Conservation (phyloP, 2,113 vertebrate genomes). For the Scomber scombrus region DNA sequence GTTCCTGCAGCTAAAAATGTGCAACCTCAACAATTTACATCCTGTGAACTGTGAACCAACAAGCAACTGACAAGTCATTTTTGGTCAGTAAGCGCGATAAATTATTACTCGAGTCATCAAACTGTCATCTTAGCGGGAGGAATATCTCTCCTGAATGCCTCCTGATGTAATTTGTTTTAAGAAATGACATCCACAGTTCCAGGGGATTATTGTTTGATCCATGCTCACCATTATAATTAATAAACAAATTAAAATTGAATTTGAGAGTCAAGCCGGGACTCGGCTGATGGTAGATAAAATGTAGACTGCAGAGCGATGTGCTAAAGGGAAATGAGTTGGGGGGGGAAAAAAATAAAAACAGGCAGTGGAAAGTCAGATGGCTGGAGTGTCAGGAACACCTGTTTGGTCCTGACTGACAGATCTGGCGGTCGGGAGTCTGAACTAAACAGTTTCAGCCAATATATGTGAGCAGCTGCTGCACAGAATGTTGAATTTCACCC, state of each 20-base stretch:
- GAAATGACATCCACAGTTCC: constrained; percentile 7
- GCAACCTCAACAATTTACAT: not conserved
- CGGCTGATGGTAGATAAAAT: not conserved
- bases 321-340: constrained; percentile 2
- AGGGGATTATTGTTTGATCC: not conserved
- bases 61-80: not conserved
- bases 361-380: constrained; percentile 1
- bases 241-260: constrained; percentile 2
- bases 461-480: constrained; percentile 47
- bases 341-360: not conserved
- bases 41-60: not conserved
- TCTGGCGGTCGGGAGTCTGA: constrained; percentile 11
- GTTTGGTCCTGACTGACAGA: constrained; percentile 37
- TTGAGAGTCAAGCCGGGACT: not conserved
- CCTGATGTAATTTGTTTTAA: constrained; percentile 16
- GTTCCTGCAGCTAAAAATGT: not conserved
- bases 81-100: not conserved
- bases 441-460: constrained; percentile 48
- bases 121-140: not conserved
- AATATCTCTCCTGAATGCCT: not conserved
- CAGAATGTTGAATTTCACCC: constrained; percentile 47
- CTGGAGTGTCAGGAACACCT: constrained; percentile 15
- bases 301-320: not conserved
- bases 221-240: not conserved
- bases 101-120: not conserved